phyloP scores from a whole-genome alignment of 2,888 invertebrate genomes.

The Coenonympha glycerion region DNA sequence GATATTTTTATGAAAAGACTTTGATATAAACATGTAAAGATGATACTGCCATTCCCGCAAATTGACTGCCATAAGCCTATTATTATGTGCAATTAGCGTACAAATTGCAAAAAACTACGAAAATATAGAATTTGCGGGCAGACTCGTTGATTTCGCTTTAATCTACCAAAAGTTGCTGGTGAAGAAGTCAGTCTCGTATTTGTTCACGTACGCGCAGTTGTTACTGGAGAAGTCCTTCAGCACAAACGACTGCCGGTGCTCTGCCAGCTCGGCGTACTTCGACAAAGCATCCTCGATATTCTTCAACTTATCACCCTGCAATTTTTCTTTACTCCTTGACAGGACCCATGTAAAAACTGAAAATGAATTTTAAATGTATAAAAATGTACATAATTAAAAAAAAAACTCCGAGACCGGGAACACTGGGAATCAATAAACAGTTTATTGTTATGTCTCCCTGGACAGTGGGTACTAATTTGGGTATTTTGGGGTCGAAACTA shows the following conservation, averaged over 20 bases:
- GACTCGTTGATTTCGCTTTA: neutral
- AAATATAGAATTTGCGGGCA: neutral
- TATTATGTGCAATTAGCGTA: too few relatives aligned
- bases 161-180: slow-evolving; percentile 60
- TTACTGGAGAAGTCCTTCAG: slow-evolving; percentile 56
- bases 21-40: too few relatives aligned
- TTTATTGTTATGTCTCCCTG: too few relatives aligned
- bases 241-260: slow-evolving; percentile 52
- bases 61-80: too few relatives aligned
- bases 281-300: slow-evolving; percentile 53
- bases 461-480: too few relatives aligned
- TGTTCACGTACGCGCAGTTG: slow-evolving; percentile 47
- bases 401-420: too few relatives aligned
- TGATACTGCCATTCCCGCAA: too few relatives aligned
- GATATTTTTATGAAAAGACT: too few relatives aligned
- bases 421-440: neutral
- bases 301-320: slow-evolving; percentile 49
- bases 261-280: slow-evolving; percentile 55
- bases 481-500: too few relatives aligned
- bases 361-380: slow-evolving; percentile 33
- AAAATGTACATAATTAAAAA: too few relatives aligned
- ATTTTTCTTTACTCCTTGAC: slow-evolving; percentile 50
- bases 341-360: slow-evolving; percentile 63
- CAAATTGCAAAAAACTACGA: too few relatives aligned
- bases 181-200: slow-evolving; percentile 54